Base-by-base conservation (phyloP, 1,140 invertebrate genomes). In the Anadara kagoshimensis region DNA sequence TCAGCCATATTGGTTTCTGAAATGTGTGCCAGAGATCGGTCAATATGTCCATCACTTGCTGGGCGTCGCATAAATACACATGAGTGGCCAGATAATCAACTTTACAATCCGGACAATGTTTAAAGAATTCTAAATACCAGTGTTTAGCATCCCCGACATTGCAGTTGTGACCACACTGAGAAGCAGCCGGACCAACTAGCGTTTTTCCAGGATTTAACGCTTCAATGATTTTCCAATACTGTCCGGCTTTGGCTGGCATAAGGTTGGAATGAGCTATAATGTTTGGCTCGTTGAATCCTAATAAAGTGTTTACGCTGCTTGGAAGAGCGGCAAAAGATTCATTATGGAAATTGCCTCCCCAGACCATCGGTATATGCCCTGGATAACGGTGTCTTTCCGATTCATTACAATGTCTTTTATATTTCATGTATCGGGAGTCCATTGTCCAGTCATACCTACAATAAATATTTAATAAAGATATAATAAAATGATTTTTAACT, bases 211-310 rank as follows among this genome's bases (percentile, higher is more conserved):
- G 20, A 11, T 51, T 45, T n/a, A 24, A 41, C 1, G 54, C n/a
- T 59, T 79, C 66, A 12, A 81, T n/a, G 12, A 12, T 24, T 62
- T 57, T 69, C 80, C 80, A 81, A 41, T 61, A 44, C 1, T 20
- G 36, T 2, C 75, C 78, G 5, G 73, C 77, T 10, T 63, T 8
- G 18, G 51, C n/a, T 10, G 80, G 76, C 8, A 66, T 64, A 0
- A 77, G 14, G 36, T 79, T 76, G 14, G 78, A 24, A 20, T 81
- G 78, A 24, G 20, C 14, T 47, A 61, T 22, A 59, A 72, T 59
- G 67, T 81, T 78, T 29, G 80, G 80, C 36, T 81, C 80, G 58
- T 81, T 79, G 47, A 75, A 81, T 22, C 72, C 72, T 18, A 81
- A 61, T 24, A 81, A 29, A 61, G 47, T 67, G 5, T 70, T 26